These are phyloP conservation scores for Gavia stellata DNA, from an alignment of 2,113 vertebrate species.

Conservation along the genomic window DNA sequence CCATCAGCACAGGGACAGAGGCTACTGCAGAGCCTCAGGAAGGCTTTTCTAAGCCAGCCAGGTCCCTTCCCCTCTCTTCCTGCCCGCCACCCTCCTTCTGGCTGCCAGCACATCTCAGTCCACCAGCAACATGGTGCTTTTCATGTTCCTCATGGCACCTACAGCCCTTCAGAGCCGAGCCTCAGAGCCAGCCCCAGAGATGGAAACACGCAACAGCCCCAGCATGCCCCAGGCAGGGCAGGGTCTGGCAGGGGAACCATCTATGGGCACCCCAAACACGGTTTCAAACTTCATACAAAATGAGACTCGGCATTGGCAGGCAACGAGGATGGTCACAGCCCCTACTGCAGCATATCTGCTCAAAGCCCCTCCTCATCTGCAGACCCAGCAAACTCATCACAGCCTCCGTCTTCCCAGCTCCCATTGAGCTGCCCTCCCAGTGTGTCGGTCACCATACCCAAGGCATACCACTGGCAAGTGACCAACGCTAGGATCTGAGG, in stretches of 20 bases:
- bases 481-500: not conserved
- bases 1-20: not conserved
- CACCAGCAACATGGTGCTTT: not conserved
- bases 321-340: not conserved
- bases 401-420: not conserved
- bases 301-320: not conserved
- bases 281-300: not conserved
- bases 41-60: not conserved
- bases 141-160: not conserved
- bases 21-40: not conserved
- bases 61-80: not conserved
- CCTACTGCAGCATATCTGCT: accelerated
- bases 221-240: not conserved
- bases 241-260: not conserved
- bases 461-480: not conserved
- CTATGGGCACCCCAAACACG: not conserved
- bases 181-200: not conserved
- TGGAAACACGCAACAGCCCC: not conserved
- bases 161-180: not conserved
- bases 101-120: not conserved
- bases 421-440: not conserved
- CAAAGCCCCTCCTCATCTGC: not conserved
- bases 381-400: not conserved
- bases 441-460: not conserved
- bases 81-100: not conserved